Percentiles rank a stretch among this genome's conserved stretches.
These are phyloP conservation scores for Parnassius mnemosyne DNA, from an alignment of 2,888 invertebrate species.

Conservation along the genomic window DNA sequence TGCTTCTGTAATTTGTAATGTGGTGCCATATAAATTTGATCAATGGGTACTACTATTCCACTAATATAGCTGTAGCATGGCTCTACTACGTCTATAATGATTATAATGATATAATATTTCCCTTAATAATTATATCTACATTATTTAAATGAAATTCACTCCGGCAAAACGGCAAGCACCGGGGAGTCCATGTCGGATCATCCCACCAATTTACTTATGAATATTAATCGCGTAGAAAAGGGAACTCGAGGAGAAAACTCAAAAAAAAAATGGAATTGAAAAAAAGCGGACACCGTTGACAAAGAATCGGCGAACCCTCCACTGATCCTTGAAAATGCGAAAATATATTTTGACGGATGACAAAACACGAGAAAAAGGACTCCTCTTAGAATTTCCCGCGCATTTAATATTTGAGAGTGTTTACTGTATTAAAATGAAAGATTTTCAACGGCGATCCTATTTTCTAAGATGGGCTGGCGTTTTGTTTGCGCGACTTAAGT, in stretches of 20 bases:
- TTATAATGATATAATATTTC: too few relatives aligned
- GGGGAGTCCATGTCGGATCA: slow-evolving; percentile 39
- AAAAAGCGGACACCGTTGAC: slow-evolving; percentile 55
- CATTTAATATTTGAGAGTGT: slow-evolving; percentile 72
- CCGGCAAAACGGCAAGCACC: slow-evolving; percentile 30
- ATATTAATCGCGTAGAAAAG: slow-evolving; percentile 68
- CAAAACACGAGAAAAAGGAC: slow-evolving; percentile 53
- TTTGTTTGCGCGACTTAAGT: slow-evolving; percentile 11
- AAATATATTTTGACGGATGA: slow-evolving; percentile 77
- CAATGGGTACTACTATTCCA: too few relatives aligned
- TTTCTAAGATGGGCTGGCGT: slow-evolving; percentile 11
- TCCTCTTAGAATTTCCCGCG: slow-evolving; percentile 60
- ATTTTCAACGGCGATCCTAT: slow-evolving; percentile 16
- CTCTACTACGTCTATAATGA: too few relatives aligned
- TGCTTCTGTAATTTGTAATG: too few relatives aligned
- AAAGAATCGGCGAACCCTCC: slow-evolving; percentile 54
- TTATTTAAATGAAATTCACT: background rate
- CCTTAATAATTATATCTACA: too few relatives aligned
- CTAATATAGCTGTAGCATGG: too few relatives aligned
- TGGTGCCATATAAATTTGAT: too few relatives aligned
- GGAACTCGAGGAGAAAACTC: slow-evolving; percentile 42
- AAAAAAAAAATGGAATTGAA: slow-evolving; percentile 15
- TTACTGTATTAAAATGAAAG: slow-evolving; percentile 35
- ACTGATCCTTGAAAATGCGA: slow-evolving; percentile 56
- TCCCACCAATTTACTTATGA: slow-evolving; percentile 76